Conservation (phyloP, 2,888 invertebrate genomes). For the Heterodera filipjevi region DNA sequence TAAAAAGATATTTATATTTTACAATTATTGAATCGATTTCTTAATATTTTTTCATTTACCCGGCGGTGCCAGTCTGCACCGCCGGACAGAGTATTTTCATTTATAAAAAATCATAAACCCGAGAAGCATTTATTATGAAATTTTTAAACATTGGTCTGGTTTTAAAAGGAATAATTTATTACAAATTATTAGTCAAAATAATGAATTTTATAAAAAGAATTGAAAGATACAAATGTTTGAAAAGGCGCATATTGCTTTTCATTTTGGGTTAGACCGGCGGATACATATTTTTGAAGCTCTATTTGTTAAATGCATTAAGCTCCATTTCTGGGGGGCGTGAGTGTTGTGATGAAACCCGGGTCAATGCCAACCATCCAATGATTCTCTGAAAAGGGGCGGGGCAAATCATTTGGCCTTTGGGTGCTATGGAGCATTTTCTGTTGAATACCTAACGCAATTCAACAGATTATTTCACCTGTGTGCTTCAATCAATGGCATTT, state of each 20-base stretch:
- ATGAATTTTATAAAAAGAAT: too few species aligned
- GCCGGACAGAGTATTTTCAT: too few species aligned
- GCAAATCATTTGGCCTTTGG: neutral
- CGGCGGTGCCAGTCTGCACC: too few species aligned
- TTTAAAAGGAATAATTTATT: too few species aligned
- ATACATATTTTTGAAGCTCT: neutral
- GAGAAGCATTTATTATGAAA: too few species aligned
- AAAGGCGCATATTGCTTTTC: neutral
- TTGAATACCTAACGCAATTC: neutral
- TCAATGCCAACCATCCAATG: neutral
- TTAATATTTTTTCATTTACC: too few species aligned
- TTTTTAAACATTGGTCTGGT: too few species aligned
- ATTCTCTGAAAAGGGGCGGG: neutral
- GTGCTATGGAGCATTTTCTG: neutral
- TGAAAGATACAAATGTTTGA: neutral
- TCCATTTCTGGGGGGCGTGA: neutral
- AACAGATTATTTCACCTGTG: neutral
- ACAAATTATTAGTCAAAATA: too few species aligned
- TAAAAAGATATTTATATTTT: too few species aligned
- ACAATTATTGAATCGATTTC: too few species aligned
- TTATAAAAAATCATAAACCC: too few species aligned
- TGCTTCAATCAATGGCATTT: conserved; percentile 25
- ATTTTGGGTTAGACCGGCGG: neutral
- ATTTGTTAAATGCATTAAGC: neutral
- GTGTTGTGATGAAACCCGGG: neutral